These are phyloP conservation scores for Gadopsis bispinosus DNA, from an alignment of 2,797 vertebrate species.

Conservation along the genomic window DNA sequence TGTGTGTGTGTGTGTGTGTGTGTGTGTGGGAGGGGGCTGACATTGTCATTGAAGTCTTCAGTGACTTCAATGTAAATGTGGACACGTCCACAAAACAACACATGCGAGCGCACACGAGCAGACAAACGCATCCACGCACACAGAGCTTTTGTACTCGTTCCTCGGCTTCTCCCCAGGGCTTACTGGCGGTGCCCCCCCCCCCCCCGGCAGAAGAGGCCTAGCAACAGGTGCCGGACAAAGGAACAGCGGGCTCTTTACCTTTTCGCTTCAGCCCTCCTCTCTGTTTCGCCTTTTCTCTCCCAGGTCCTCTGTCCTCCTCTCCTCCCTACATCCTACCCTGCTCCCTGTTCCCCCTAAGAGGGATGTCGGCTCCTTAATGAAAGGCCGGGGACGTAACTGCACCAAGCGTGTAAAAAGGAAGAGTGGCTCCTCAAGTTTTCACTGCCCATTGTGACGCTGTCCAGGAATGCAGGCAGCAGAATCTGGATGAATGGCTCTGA, in stretches of 20 bases:
- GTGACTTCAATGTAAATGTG: slow-evolving; percentile 7
- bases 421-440: slow-evolving; percentile 72
- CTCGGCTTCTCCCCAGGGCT: slow-evolving; percentile 47
- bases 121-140: slow-evolving; percentile 13
- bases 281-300: slow-evolving; percentile 44
- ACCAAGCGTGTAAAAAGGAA: slow-evolving; percentile 51
- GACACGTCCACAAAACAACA: slow-evolving; percentile 16
- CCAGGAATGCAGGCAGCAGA: slow-evolving; percentile 73
- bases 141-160: slow-evolving; percentile 62
- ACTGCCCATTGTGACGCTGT: slow-evolving; percentile 69
- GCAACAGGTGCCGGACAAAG: slow-evolving; percentile 84
- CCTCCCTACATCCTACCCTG: slow-evolving; percentile 40
- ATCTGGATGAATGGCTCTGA: slow-evolving; percentile 73
- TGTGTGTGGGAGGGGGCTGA: no score
- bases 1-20: no score
- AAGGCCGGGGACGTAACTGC: slow-evolving; percentile 54
- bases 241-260: slow-evolving; percentile 80
- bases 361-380: slow-evolving; percentile 56
- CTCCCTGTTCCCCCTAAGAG: slow-evolving; percentile 48
- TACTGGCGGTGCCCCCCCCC: slow-evolving; percentile 58
- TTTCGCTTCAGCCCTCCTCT: slow-evolving; percentile 57
- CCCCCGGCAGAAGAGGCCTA: slow-evolving; percentile 76
- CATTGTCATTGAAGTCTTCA: no score
- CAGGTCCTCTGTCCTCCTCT: slow-evolving; percentile 34
- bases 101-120: slow-evolving; percentile 1